Evolutionary conservation across 2,888 invertebrate genomes (phyloP), one percentile per base, ranked within the genome.

Genomic region (Belgica antarctica): DNA sequence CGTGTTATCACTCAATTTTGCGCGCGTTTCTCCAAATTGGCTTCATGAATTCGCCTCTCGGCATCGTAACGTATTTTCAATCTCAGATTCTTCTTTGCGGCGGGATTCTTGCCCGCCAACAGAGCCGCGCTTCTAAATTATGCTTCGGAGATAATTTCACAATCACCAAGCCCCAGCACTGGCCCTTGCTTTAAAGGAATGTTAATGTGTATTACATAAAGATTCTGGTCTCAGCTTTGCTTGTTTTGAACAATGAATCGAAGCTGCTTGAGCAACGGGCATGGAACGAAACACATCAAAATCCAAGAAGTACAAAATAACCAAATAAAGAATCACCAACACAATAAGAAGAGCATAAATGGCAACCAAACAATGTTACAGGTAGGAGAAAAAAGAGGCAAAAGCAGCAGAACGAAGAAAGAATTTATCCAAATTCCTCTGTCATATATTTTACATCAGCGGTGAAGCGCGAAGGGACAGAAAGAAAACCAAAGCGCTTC

Each of bases 21-120:
- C 41, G 41, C 41, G 41, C 7, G 7, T 8, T 34, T 12, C 7
- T 34, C 34, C 12, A 12, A 41, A 10, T n/a, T 10, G 15, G 15
- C 41, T 41, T 41, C 41, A 41, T 15, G 41, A 41, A 41, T 41
- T 41, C 41, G 41, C 41, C 41, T n/a, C 41, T 41, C 41, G 41
- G 41, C 41, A 2, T 41, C 41, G 41, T n/a, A 41, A 41, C 41
- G 41, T 41, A 41, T 41, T 41, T 41, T 41, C 41, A 41, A 41
- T 41, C 10, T 15, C n/a, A 41, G 41, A 10, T 41, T 41, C 41
- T 10, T 41, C 41, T 41, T 41, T n/a, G n/a, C n/a, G 10, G 10
- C 31, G 5, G n/a, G 31, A 31, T 31, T 31, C 31, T 31, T n/a
- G n/a, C n/a, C n/a, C n/a, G n/a, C n/a, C n/a, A n/a, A n/a, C n/a